Percentiles rank a stretch among this genome's conserved stretches.
phyloP scores from a whole-genome alignment of 2,888 invertebrate species.

The Kryphioiulus occultus region DNA sequence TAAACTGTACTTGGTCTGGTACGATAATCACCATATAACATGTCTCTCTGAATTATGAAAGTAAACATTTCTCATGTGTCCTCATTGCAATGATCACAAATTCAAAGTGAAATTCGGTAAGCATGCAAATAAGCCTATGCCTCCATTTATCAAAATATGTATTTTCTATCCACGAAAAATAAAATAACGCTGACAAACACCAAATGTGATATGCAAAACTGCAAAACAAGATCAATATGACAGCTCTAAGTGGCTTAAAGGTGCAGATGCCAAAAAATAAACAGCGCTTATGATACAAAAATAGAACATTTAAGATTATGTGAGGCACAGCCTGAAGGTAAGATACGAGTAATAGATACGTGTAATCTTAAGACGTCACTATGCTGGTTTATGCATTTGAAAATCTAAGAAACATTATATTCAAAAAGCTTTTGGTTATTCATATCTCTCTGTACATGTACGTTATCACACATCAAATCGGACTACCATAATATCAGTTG shows the following conservation, averaged over 20 bases:
- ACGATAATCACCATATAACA: too few relatives aligned
- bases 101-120: neutral
- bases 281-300: neutral
- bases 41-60: too few relatives aligned
- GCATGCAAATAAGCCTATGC: too few relatives aligned
- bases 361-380: neutral
- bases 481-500: too few relatives aligned
- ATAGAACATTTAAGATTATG: neutral
- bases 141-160: neutral
- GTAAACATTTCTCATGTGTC: neutral
- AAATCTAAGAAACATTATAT: neutral
- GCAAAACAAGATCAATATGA: slow-evolving; percentile 19
- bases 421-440: neutral
- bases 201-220: slow-evolving; percentile 33
- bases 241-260: neutral
- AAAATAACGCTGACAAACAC: neutral
- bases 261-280: slow-evolving; percentile 2
- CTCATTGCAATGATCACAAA: neutral
- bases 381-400: neutral
- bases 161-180: neutral
- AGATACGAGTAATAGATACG: neutral
- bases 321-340: neutral
- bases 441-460: neutral
- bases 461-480: neutral
- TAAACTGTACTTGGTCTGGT: too few relatives aligned